These are phyloP conservation scores for Bostrychus sinensis DNA, from an alignment of 2,113 vertebrate species.

Conservation along the genomic window DNA sequence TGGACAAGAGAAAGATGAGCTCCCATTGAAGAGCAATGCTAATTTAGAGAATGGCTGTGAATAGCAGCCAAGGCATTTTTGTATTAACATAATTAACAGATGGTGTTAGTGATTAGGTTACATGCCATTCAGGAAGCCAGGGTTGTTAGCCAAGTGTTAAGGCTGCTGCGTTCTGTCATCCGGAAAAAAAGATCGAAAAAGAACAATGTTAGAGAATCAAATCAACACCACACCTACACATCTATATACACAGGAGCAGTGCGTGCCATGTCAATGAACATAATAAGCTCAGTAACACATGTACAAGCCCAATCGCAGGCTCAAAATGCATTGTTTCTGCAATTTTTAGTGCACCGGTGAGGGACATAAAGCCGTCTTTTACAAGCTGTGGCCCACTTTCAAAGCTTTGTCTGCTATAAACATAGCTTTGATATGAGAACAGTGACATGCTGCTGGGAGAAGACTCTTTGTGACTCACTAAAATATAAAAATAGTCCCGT, in stretches of 20 bases:
- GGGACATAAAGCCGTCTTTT: conserved; percentile 70
- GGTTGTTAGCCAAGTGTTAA: conserved; percentile 74
- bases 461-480: conserved; percentile 74
- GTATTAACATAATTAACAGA: conserved; percentile 83
- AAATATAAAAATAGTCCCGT: conserved; percentile 69
- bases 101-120: conserved; percentile 81
- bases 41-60: conserved; percentile 72
- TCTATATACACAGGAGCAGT: conserved; percentile 50
- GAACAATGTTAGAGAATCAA: conserved; percentile 72
- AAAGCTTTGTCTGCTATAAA: conserved; percentile 73
- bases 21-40: conserved; percentile 45
- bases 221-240: conserved; percentile 69
- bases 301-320: conserved; percentile 57
- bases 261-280: conserved; percentile 33
- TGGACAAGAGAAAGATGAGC: conserved; percentile 56
- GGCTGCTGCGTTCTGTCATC: conserved; percentile 67
- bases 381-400: conserved; percentile 75
- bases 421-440: conserved; percentile 74
- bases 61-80: conserved; percentile 75
- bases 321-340: conserved; percentile 70
- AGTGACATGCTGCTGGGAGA: conserved; percentile 69
- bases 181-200: conserved; percentile 59
- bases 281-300: conserved; percentile 53
- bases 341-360: conserved; percentile 56
- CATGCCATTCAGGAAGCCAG: conserved; percentile 74